Evolutionary conservation across 2,113 vertebrate genomes (phyloP), one percentile per base, ranked within the genome.

Genomic region (Argyrosomus japonicus): DNA sequence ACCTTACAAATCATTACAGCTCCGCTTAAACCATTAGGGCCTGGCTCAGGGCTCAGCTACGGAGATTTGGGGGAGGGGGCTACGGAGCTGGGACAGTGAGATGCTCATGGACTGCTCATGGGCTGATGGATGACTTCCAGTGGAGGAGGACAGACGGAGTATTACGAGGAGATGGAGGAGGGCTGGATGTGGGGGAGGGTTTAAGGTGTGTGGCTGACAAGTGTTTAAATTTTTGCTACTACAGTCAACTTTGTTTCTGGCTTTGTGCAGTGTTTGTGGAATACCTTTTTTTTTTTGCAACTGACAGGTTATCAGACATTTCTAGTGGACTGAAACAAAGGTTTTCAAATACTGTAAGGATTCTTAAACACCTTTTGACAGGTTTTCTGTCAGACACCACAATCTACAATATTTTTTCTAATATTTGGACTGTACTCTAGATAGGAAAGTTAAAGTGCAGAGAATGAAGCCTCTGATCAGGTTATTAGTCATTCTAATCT

Each of bases 1-100:
- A 94, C 93, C 91, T 93, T 91, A 94, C 92, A 94, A 94, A 95
- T 95, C 94, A 94, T 91, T 90, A 88, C 77, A 81, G 83, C 83
- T 84, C 60, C 77, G 79, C 89, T 93, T 91, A 92, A 93, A 91
- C 92, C 90, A 93, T 94, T 92, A 94, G 71, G 68, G 53, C 73
- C 82, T 67, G 78, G 77, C 69, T 90, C 57, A 51, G 77, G 53
- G 54, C 27, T 68, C 0, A 2, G 64, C 77, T 76, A 56, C 10
- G 60, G 68, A 36, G 63, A 51, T 40, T 40, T 67, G 70, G 48
- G 45, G 61, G 45, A 56, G 48, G 65, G 32, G 78, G 81, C 43
- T 54, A 51, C n/a, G 12, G 72, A 64, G 54, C 77, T 18, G 5
- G 50, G 78, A 87, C 70, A 69, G 81, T 12, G 75, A 85, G 87